Evolutionary conservation across 1,140 invertebrate species (phyloP), one percentile per base, ranked within the genome.

Genomic region (Zaprionus kolodkinae): DNA sequence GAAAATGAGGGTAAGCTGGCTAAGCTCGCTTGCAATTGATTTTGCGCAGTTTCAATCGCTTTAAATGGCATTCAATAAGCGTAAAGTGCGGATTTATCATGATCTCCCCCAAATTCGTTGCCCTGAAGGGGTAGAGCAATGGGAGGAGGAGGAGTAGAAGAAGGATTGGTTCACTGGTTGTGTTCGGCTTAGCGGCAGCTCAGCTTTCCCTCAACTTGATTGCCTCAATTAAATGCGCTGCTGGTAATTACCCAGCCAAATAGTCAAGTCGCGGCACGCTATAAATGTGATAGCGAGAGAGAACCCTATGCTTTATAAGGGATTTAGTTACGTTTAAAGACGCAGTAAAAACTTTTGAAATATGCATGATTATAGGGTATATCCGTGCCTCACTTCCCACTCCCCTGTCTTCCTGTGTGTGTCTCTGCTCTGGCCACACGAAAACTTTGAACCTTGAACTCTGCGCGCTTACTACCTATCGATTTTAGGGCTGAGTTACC

Each of bases 1-100:
- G 17, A 33, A 21, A 52, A 13, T 15, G 27, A 40, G 35, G 13
- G 5, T 7, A 15, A 12, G n/a, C 12, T 4, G 38, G 12, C 3
- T 1, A 40, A 43, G 40, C 33, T 55, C 52, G 7, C 27, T 13
- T 55, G 36, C 65, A 68, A 74, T 64, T 72, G 43, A 25, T 45
- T 45, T 64, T 27, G 56, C 52, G 35, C 38, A 48, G 15, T 63
- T 75, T 62, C 12, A 74, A 38, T 21, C 40, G 72, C 43, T 70
- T 54, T 54, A 76, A 56, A 17, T 71, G 60, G 35, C 50, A 56
- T 62, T 69, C 66, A 74, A 74, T 74, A 74, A 70, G 17, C 40
- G 55, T 63, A 38, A 69, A 63, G 36, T n/a, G 36, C 17, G 62
- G 65, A 36, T 45, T 56, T 54, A 55, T 17, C 45, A 65, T 66